phyloP scores from a whole-genome alignment of 2,113 vertebrate genomes.

The Lophius piscatorius region DNA sequence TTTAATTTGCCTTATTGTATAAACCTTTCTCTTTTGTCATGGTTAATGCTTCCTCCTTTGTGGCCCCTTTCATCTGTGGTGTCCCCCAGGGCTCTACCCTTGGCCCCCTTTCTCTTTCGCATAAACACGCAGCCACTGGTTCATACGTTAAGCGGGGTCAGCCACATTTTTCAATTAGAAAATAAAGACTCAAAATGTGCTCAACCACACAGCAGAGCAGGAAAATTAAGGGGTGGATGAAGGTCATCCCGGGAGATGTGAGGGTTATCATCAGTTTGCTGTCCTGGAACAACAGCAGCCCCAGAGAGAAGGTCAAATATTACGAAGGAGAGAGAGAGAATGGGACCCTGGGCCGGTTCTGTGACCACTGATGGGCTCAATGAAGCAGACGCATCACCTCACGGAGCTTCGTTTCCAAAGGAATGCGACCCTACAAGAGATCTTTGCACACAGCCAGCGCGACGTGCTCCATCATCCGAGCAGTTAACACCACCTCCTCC shows the following conservation, averaged over 20 bases:
- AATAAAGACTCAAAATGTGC: too few relatives aligned
- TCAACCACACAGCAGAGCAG: too few relatives aligned
- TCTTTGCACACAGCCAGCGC: constrained; percentile 1
- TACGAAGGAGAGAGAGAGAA: constrained; percentile 13
- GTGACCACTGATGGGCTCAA: constrained; percentile 8
- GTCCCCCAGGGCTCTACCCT: too few relatives aligned
- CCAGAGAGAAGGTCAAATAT: too few relatives aligned
- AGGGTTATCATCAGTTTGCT: not conserved
- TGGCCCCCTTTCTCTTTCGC: too few relatives aligned
- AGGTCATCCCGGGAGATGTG: not conserved
- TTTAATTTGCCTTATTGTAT: too few relatives aligned
- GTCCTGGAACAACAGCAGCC: not conserved
- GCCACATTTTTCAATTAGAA: too few relatives aligned
- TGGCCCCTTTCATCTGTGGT: too few relatives aligned
- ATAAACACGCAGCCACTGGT: too few relatives aligned
- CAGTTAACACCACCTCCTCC: constrained; percentile 1
- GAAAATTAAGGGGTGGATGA: not conserved
- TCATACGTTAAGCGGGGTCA: too few relatives aligned
- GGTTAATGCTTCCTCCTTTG: too few relatives aligned
- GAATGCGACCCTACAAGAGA: constrained; percentile 36
- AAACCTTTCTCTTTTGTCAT: too few relatives aligned
- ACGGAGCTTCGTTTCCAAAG: constrained; percentile 7
- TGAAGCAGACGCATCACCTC: not conserved
- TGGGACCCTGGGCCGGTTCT: constrained; percentile 7
- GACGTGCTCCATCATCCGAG: constrained; percentile 4